Evolutionary conservation across 2,797 vertebrate species (phyloP).

Genomic region (Moxostoma hubbsi): DNA sequence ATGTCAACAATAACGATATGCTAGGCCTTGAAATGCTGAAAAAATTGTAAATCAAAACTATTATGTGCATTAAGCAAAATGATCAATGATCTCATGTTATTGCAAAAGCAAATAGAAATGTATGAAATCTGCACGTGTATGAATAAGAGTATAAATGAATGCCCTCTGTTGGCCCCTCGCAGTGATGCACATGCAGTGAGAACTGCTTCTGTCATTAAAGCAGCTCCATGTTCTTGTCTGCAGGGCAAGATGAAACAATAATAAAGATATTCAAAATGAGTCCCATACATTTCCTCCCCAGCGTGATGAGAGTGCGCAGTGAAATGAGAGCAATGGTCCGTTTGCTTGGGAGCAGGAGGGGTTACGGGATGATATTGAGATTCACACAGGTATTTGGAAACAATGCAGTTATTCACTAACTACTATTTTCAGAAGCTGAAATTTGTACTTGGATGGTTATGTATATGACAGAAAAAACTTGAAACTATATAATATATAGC

Average conservation of each 20-base stretch:
- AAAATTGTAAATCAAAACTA: background rate
- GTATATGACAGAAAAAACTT: no score
- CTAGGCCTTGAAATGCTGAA: background rate
- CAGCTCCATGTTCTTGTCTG: constrained; percentile 69
- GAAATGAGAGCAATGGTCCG: constrained; percentile 61
- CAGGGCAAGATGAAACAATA: constrained; percentile 74
- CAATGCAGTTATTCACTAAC: background rate
- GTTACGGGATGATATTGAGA: constrained; percentile 46
- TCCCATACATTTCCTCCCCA: constrained; percentile 72
- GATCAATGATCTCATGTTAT: background rate
- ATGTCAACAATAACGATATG: background rate
- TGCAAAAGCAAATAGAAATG: constrained; percentile 22
- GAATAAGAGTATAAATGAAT: constrained; percentile 16
- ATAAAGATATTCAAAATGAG: constrained; percentile 74
- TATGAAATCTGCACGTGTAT: constrained; percentile 5
- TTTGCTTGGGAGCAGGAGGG: constrained; percentile 48
- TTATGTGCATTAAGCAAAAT: constrained; percentile 6
- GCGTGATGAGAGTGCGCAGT: constrained; percentile 62
- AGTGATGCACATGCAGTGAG: constrained; percentile 67
- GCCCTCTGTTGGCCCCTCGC: constrained; percentile 57
- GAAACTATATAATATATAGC: no score
- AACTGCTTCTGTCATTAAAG: constrained; percentile 74
- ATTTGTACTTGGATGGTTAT: no score
- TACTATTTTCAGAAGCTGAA: constrained; percentile 5
- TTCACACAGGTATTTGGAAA: constrained; percentile 28